Percentiles rank a stretch among this genome's conserved stretches.
These are phyloP conservation scores for Brevipalpus yothersi DNA, from an alignment of 1,140 invertebrate species.

Conservation along the genomic window DNA sequence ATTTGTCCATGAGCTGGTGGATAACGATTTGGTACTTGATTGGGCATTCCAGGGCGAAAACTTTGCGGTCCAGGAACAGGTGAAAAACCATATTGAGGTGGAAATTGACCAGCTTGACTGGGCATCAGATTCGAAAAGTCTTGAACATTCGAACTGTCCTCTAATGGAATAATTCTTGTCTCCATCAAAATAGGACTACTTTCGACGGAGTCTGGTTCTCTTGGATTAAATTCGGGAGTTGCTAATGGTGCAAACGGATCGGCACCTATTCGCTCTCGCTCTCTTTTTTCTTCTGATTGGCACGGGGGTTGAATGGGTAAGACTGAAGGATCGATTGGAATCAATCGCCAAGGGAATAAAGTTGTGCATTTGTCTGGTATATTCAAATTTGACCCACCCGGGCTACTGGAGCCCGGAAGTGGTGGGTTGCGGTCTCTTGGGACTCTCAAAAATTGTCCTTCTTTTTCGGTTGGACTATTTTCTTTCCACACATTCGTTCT, in stretches of 20 bases:
- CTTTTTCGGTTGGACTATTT: neutral
- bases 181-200: neutral
- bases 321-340: neutral
- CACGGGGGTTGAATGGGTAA: neutral
- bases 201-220: neutral
- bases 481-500: conserved; percentile 2
- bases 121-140: no score
- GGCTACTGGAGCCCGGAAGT: neutral
- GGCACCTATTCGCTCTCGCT: neutral
- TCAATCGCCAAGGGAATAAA: neutral
- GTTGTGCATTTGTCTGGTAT: neutral
- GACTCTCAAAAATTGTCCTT: neutral
- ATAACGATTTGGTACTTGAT: no score
- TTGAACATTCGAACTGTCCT: neutral
- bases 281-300: neutral
- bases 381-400: neutral
- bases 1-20: no score
- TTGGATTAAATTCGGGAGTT: neutral
- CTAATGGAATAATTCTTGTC: neutral
- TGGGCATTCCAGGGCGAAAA: no score
- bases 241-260: neutral
- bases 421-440: neutral
- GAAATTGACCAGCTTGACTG: no score
- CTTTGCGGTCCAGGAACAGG: no score
- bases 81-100: no score